Evolutionary conservation across 2,888 invertebrate genomes (phyloP), one percentile per base, ranked within the genome.

Genomic region (Eretmocerus hayati): DNA sequence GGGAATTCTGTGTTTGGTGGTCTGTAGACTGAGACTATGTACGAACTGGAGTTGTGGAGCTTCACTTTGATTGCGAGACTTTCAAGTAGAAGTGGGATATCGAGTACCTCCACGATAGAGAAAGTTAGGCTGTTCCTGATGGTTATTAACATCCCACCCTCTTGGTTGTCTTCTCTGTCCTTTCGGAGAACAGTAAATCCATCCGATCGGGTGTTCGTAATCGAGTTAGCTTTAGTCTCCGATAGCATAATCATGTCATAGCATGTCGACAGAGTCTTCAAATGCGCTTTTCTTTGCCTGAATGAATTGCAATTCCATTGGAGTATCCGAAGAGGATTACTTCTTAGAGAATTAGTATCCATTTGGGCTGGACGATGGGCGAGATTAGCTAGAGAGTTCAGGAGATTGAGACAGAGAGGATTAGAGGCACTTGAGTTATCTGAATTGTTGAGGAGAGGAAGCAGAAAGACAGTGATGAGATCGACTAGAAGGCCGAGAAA

Each of bases 281-380:
- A 31, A 2, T 40, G 31, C 2, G 15, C 9, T 31, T 20, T 46
- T n/a, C 47, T 26, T 3, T 33, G 22, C n/a, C 4, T 8, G 5
- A 42, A 26, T 23, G 46, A 46, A 2, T 20, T 13, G 30, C 35
- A 31, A 15, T 47, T 51, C 48, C 53, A 51, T 23, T 54, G 50
- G 6, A 54, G 36, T 2, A 54, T 48, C 5, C 48, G 36, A 13
- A 51, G 33, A 15, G n/a, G n/a, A n/a, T n/a, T n/a, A n/a, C n/a
- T n/a, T n/a, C 11, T 2, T 11, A 16, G 13, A 13, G 6, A 26
- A 6, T 18, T 26, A 40, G 18, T 2, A 13, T 23, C 5, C 1
- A 16, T n/a, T n/a, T n/a, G n/a, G n/a, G n/a, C n/a, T n/a, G n/a
- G n/a, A n/a, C n/a, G n/a, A n/a, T n/a, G n/a, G n/a, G n/a, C n/a